phyloP scores from a whole-genome alignment of 1,140 invertebrate genomes.

The Zaprionus camerounensis region DNA sequence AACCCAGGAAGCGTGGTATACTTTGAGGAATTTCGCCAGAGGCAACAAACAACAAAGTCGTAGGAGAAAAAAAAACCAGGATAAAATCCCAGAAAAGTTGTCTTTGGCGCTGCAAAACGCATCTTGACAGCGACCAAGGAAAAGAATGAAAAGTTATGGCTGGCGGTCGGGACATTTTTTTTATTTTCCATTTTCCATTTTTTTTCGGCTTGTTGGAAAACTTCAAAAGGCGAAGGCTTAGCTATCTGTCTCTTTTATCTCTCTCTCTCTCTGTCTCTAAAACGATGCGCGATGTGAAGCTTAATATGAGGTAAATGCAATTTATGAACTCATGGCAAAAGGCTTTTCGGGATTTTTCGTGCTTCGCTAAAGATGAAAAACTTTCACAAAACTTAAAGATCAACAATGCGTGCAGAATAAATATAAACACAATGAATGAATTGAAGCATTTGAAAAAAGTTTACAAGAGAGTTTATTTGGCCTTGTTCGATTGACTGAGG shows the following conservation, averaged over 20 bases:
- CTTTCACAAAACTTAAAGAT: conserved; percentile 2
- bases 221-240: conserved; percentile 52
- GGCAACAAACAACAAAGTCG: conserved; percentile 61
- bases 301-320: conserved; percentile 58
- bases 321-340: conserved; percentile 41
- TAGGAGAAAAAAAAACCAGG: conserved; percentile 15
- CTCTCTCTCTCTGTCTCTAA: conserved; percentile 4
- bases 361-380: conserved; percentile 15
- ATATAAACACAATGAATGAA: conserved; percentile 4
- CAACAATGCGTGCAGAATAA: not conserved
- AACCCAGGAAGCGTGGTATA: conserved; percentile 63
- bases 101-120: conserved; percentile 67
- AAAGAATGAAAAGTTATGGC: conserved; percentile 70
- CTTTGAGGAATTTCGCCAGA: conserved; percentile 63
- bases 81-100: conserved; percentile 42
- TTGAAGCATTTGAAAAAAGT: not conserved
- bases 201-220: conserved; percentile 7
- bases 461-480: not conserved
- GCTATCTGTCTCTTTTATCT: not conserved
- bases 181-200: not conserved
- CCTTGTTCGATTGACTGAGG: not conserved
- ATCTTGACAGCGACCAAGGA: conserved; percentile 60
- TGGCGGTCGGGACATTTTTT: conserved; percentile 25
- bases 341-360: not conserved
- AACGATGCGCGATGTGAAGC: conserved; percentile 45